phyloP scores from a whole-genome alignment of 2,797 vertebrate species.

The Pelochelys cantorii region DNA sequence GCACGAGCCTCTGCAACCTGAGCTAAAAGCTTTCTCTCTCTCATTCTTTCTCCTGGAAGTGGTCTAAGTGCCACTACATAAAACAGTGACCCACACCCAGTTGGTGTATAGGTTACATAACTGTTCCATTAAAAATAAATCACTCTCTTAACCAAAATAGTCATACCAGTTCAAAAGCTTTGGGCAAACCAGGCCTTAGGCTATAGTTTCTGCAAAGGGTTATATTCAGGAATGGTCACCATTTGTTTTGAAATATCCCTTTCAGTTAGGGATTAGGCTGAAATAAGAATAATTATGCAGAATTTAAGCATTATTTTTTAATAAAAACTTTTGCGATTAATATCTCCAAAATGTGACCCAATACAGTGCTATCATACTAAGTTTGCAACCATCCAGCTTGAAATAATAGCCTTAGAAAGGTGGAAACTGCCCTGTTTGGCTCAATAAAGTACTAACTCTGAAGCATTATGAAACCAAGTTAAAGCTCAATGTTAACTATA shows the following conservation, averaged over 20 bases:
- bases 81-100: too few relatives aligned
- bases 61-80: too few relatives aligned
- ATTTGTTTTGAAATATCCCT: background rate
- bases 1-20: too few relatives aligned
- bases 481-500: rapidly evolving
- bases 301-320: background rate
- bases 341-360: background rate
- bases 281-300: rapidly evolving
- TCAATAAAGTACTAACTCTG: background rate
- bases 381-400: background rate
- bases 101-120: background rate
- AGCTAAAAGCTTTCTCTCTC: too few relatives aligned
- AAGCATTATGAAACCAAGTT: background rate
- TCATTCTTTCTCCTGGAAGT: too few relatives aligned
- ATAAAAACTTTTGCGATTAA: background rate
- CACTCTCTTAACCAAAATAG: background rate
- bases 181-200: rapidly evolving
- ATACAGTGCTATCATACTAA: background rate
- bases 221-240: background rate
- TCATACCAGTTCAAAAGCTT: background rate
- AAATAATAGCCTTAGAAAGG: constrained; percentile 6
- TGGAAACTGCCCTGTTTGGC: background rate
- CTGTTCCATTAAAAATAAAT: background rate
- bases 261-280: background rate
- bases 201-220: background rate